Base-by-base conservation (phyloP, 2,113 vertebrate genomes). In the Antennarius striatus region DNA sequence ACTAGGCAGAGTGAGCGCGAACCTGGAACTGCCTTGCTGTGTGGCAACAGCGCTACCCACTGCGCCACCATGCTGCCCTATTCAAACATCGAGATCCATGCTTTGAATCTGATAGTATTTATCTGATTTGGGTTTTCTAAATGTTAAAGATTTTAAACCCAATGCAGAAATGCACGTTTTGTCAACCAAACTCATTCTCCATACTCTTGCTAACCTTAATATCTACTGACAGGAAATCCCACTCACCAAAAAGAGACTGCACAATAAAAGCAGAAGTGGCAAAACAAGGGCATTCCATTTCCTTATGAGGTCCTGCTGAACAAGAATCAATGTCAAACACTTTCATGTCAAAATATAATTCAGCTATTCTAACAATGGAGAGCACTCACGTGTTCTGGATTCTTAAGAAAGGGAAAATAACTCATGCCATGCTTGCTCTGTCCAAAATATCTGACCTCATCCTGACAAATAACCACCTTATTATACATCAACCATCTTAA, bases 291-390 rank as follows among this genome's bases (percentile, higher is more conserved):
- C 83, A 86, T 79, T 83, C 73, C 77, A 85, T 71, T 85, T 87
- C 87, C 78, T 82, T 84, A 80, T 58, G 72, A 89, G 78, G 75
- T 77, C 68, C 74, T 65, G 79, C 68, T 60, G 71, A 80, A 75
- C 47, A 13, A 78, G 66, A 87, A 81, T 81, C 80, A 73, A 76
- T 81, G 79, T 87, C 88, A 84, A 88, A 77, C 3, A 61, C 76
- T 79, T 71, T 79, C 82, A 81, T 61, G 75, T 89, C 86, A 88
- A 85, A 86, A 84, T 75, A 77, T 60, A 84, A 81, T 78, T 79
- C 69, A 67, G 66, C 74, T 73, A 79, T 67, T 74, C 69, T 79
- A 81, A 80, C 68, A 73, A 72, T 54, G 61, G 49, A 60, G 79
- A 54, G 40, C 32, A 16, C 58, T 85, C 80, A 66, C 56, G 57